Evolutionary conservation across 2,888 invertebrate genomes (phyloP), one percentile per base, ranked within the genome.

Genomic region (Muscina levida): DNA sequence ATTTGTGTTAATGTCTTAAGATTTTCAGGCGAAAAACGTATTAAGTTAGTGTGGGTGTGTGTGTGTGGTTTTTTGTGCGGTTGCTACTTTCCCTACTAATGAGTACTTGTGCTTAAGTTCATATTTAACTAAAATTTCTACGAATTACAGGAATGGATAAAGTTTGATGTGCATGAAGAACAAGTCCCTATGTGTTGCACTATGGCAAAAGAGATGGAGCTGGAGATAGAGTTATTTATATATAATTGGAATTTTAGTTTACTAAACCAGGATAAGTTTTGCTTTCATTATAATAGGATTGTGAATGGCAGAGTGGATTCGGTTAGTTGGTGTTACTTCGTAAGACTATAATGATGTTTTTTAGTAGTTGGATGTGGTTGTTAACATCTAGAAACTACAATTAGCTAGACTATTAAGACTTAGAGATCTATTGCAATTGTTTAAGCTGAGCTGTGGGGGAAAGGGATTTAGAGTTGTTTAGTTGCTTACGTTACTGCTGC

Each of bases 1-100:
- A 72, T 79, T 79, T 75, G 57, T 67, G 22, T 75, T 53, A 72
- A 75, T 79, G 75, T 79, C 51, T 72, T 39, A 22, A 22, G 19
- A 62, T 62, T 39, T 42, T 19, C 48, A 19, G 17, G 15, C 42
- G 15, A 22, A 42, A 62, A 62, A 11, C 31, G 17, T 31, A 5
- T 8, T 8, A 31, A 5, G 8, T 31, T 31, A 31, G 3, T 31
- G 31, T 5, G 19, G 22, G 13, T 59, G 3, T 5, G 3, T 31
- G 31, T 5, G 19, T 22, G 13, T 59, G 3, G 1, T 56, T 26
- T 56, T 26, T 6, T 2, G 24, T 13, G 2, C 39, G 8, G 1
- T 17, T 59, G 1, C 13, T 11, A 0, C 37, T 39, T 10, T 51
- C 24, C 24, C 11, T 39, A 39, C 62, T 62, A 62, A 62, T 62